A percentile compares a stretch with the other conserved stretches of the same genome.
Evolutionary conservation across 1,140 invertebrate species (phyloP).

Genomic region (Gryllus bimaculatus): DNA sequence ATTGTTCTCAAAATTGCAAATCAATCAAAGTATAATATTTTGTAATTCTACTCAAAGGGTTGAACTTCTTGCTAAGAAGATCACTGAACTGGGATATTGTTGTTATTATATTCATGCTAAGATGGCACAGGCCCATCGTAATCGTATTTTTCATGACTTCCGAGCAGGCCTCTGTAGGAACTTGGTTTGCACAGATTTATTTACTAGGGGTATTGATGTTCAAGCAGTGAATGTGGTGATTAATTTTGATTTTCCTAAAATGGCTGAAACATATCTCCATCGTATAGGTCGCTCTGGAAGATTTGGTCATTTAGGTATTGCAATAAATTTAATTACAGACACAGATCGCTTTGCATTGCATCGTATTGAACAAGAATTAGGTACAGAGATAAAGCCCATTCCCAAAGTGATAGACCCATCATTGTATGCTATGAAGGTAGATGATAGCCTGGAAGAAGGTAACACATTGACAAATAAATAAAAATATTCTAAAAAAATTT

Average conservation of each 20-base stretch:
- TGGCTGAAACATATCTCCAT: slow-evolving; percentile 99
- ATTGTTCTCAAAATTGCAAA: slow-evolving; percentile 98
- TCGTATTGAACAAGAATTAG: slow-evolving; percentile 96
- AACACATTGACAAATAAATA: slow-evolving; percentile 40
- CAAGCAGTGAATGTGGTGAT: slow-evolving; percentile 99
- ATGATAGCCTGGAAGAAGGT: slow-evolving; percentile 44
- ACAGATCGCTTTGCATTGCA: slow-evolving; percentile 96
- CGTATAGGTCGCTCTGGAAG: slow-evolving; percentile 97
- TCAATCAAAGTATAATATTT: slow-evolving; percentile 99
- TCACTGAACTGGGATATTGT: slow-evolving; percentile 97
- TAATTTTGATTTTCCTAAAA: slow-evolving; percentile 99
- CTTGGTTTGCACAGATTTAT: slow-evolving; percentile 89
- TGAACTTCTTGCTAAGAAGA: slow-evolving; percentile 97
- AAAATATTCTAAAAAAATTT: not conserved
- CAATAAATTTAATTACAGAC: slow-evolving; percentile 99
- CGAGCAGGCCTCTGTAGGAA: slow-evolving; percentile 94
- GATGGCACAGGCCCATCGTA: slow-evolving; percentile 97
- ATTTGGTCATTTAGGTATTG: slow-evolving; percentile 97
- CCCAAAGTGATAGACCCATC: slow-evolving; percentile 98
- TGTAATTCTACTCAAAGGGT: slow-evolving; percentile 99
- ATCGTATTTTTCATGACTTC: slow-evolving; percentile 99
- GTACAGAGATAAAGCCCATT: slow-evolving; percentile 98
- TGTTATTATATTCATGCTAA: slow-evolving; percentile 99
- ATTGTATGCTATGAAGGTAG: slow-evolving; percentile 82
- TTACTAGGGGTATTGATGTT: slow-evolving; percentile 99